These are phyloP conservation scores for Acanthochromis polyacanthus DNA, from an alignment of 2,113 vertebrate genomes.

Conservation along the genomic window DNA sequence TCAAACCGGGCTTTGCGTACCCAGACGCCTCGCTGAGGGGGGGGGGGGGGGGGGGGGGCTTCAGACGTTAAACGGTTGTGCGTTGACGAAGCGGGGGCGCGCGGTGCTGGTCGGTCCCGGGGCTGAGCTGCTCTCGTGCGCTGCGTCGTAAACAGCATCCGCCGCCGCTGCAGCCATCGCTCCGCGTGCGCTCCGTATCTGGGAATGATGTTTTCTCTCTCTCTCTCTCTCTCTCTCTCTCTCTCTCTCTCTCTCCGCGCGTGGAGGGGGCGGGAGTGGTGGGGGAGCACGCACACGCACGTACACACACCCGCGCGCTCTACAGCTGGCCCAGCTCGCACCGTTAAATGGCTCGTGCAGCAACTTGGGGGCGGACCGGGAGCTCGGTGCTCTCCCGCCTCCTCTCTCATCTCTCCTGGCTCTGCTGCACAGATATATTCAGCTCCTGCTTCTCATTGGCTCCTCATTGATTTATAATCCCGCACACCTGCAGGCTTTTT, in stretches of 20 bases:
- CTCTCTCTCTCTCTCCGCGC: conserved; percentile 38
- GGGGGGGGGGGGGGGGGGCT: conserved; percentile 10
- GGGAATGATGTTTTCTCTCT: conserved; percentile 50
- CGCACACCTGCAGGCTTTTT: not conserved
- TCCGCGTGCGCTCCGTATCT: conserved; percentile 70
- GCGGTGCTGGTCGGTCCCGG: conserved; percentile 39
- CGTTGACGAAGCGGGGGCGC: conserved; percentile 48
- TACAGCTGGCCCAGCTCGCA: conserved; percentile 74
- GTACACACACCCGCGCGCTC: conserved; percentile 68
- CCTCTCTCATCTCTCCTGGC: conserved; percentile 15
- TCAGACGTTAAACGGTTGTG: conserved; percentile 31
- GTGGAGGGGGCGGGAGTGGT: conserved; percentile 39
- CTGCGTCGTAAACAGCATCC: conserved; percentile 68
- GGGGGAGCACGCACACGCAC: conserved; percentile 38
- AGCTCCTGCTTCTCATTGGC: not conserved
- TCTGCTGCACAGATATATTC: conserved; percentile 35
- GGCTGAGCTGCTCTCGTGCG: conserved; percentile 56
- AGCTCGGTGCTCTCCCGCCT: conserved; percentile 65
- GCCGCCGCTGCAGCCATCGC: conserved; percentile 69
- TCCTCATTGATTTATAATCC: not conserved
- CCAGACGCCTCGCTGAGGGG: conserved; percentile 2
- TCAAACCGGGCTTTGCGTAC: not conserved
- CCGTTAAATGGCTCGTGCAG: conserved; percentile 79
- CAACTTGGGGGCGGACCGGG: conserved; percentile 85
- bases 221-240: conserved; percentile 18